Base-by-base conservation (phyloP, 2,888 invertebrate genomes). In the Lumbricus terrestris region DNA sequence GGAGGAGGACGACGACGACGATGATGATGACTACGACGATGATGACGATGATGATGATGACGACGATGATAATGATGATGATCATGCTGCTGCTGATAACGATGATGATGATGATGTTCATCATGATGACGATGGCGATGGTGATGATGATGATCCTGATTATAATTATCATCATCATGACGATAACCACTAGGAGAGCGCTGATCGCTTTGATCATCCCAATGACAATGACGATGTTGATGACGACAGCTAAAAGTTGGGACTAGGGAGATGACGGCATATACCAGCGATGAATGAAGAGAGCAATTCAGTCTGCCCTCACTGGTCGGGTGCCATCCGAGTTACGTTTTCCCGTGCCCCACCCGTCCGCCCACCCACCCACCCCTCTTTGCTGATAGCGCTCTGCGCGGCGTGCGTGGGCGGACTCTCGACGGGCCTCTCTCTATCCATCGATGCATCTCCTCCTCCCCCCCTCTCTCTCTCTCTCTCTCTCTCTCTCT, bases 51-150 rank as follows among this genome's bases (percentile, higher is more conserved):
- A 88, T 90, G 35, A 54, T 90, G 90, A 88, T 90, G 88, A 90
- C 54, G 88, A 90, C 54, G 90, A 90, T 90, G 88, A 90, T 90
- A 85, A 83, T 90, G 85, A 90, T 90, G 90, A 90, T 83, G 85
- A 90, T 90, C 40, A 83, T 83, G 85, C 38, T 35, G 82, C 83
- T 83, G 5, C 83, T 83, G 90, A 38, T 85, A 33, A 40, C 40
- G 85, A 13, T 47, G 3, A 23, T 23, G 23, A 2, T 23, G 23
- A 23, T 47, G 47, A 23, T 23, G 47, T 23, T 47, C 4, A 23
- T 69, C 16, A n/a, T 69, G n/a, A 23, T 47, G 23, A 23, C 23
- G 20, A 23, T 69, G n/a, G 11, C 13, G 6, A n/a, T n/a, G n/a
- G n/a, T 69, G n/a, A 69, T 69, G n/a, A 69, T 20, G 47, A 3